A percentile compares a stretch with the other conserved stretches of the same genome.
These are phyloP conservation scores for Hyla sarda DNA, from an alignment of 2,113 vertebrate genomes.

Conservation along the genomic window DNA sequence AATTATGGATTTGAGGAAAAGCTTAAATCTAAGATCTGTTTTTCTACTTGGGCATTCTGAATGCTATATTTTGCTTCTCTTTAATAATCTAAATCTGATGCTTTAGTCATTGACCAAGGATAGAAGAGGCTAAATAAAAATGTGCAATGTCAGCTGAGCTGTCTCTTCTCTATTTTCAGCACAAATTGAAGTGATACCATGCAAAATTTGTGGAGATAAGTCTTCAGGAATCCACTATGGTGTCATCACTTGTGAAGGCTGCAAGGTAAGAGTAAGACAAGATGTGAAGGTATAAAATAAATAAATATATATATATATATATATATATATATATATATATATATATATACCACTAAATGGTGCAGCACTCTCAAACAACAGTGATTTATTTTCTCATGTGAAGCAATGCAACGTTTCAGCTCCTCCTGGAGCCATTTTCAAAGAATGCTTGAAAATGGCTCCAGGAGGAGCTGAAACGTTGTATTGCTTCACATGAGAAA, in stretches of 20 bases:
- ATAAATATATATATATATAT: neutral
- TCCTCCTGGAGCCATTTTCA: too few species aligned
- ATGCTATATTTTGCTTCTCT: slow-evolving; percentile 40
- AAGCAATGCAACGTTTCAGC: too few species aligned
- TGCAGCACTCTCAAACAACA: too few species aligned
- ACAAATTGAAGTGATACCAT: slow-evolving; percentile 99
- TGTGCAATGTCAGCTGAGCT: slow-evolving; percentile 59
- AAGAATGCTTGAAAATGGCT: too few species aligned
- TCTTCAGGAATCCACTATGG: slow-evolving; percentile 99
- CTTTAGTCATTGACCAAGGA: slow-evolving; percentile 33
- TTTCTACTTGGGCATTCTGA: slow-evolving; percentile 33
- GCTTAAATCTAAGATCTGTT: slow-evolving; percentile 20
- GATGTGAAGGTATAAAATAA: neutral
- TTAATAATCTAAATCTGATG: slow-evolving; percentile 28
- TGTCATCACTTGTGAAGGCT: slow-evolving; percentile 99
- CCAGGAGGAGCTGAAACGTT: too few species aligned
- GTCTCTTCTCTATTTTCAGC: slow-evolving; percentile 77
- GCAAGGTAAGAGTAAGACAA: slow-evolving; percentile 84
- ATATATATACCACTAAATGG: too few species aligned
- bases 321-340: neutral
- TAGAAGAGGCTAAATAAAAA: slow-evolving; percentile 22
- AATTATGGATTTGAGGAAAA: slow-evolving; percentile 34
- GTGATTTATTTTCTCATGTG: too few species aligned
- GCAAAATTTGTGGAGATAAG: slow-evolving; percentile 99
- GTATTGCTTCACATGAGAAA: too few species aligned